Evolutionary conservation across 1,140 invertebrate species (phyloP), one percentile per base, ranked within the genome.

Genomic region (Zaprionus taronus): DNA sequence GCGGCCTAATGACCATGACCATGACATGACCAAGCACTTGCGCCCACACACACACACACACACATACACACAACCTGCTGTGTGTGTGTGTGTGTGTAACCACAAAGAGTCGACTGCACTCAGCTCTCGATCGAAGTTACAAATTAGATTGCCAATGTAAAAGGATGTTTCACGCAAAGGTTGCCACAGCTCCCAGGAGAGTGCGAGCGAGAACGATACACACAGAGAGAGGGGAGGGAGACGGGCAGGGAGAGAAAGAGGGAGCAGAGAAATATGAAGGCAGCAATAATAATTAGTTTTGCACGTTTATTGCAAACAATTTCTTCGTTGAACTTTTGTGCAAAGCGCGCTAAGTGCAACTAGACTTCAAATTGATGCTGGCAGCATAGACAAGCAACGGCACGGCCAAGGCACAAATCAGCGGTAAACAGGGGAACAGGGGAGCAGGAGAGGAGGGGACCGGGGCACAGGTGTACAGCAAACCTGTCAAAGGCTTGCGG

Each of bases 131-230:
- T 75, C 60, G 38, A 57, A 67, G 53, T 57, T 17, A 67, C 63
- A 83, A 83, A 86, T 86, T 86, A 69, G 80, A 80, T 83, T 79
- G 67, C 70, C 63, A 87, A 72, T 65, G 63, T 63, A 44, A 66
- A 49, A 61, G 56, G 70, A 66, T 68, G 57, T 58, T 26, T 17
- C 36, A 55, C 34, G 41, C 26, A 47, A 62, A 65, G 51, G 51
- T 55, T 55, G 44, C 17, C 24, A 47, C 24, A 44, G 36, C 17
- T 20, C n/a, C 41, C 14, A 7, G 14, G 41, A 7, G 14, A n/a
- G 5, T 15, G n/a, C n/a, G 6, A n/a, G n/a, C 4, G 28, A 7
- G 28, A 9, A 31, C 2, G 6, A 31, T 31, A 31, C 28, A 31
- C 28, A 28, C 9, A 31, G 2, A 31, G 9, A 31, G 14, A 4